Evolutionary conservation across 2,888 invertebrate species (phyloP).

Genomic region (Cephonodes hylas): DNA sequence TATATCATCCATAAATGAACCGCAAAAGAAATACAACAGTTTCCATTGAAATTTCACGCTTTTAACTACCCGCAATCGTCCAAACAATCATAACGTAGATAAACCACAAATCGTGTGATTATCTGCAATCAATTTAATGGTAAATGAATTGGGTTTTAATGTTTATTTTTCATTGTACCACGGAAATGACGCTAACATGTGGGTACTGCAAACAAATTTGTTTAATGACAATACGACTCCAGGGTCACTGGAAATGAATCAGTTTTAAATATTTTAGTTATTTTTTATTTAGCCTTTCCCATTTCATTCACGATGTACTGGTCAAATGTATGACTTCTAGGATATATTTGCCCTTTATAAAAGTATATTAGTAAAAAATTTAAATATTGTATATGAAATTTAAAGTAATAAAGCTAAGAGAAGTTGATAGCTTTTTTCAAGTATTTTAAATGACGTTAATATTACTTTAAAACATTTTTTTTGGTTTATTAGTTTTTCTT

Average conservation of each 20-base stretch:
- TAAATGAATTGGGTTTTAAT: slow-evolving; percentile 3
- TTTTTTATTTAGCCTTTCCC: not conserved
- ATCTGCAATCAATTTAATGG: slow-evolving; percentile 1
- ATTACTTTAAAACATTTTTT: no score
- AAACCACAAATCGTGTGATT: not conserved
- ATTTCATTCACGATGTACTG: no score
- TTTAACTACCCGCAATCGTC: not conserved
- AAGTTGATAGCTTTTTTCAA: no score
- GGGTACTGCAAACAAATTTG: not conserved
- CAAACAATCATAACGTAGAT: not conserved
- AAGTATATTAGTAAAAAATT: no score
- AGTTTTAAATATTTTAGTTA: not conserved
- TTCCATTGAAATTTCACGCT: not conserved
- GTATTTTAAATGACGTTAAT: no score
- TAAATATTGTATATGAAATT: no score
- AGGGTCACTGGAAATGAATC: not conserved
- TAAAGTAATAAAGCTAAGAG: no score
- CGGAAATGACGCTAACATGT: not conserved
- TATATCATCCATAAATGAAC: no score
- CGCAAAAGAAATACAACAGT: not conserved
- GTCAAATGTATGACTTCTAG: no score
- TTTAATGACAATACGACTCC: not conserved
- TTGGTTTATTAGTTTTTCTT: not conserved
- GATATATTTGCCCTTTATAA: no score
- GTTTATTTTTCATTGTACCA: not conserved